Evolutionary conservation across 2,888 invertebrate genomes (phyloP), one percentile per base, ranked within the genome.

Genomic region (Parnassius orleans): DNA sequence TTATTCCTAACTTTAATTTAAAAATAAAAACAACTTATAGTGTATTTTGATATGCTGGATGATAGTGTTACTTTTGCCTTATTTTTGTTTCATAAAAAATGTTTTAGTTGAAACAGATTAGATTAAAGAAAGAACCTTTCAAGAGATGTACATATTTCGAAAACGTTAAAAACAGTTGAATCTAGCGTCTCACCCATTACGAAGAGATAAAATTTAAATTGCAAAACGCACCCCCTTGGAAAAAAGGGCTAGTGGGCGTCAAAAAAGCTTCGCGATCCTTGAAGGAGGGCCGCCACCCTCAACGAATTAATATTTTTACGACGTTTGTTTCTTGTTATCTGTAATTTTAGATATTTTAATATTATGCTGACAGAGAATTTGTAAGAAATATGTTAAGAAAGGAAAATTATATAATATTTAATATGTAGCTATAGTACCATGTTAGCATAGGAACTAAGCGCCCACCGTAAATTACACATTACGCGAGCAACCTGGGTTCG

Each of bases 161-260:
- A 46, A 47, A 47, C 50, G 50, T 64, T 53, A 60, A 64, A 48
- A 53, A 44, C 56, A 60, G 64, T 60, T 53, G 75, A 74, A 74
- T 75, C 72, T 70, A 69, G 70, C 75, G 77, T 79, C 78, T 77
- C 77, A 77, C 80, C 87, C 87, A 87, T 88, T 87, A 84, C 76
- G 76, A 65, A 71, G 75, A 87, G 88, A 87, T 87, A 86, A 87
- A 88, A 89, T 90, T 89, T 89, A 87, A 88, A 89, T 88, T 89
- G 87, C 87, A 84, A 87, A 87, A 75, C 73, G 70, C 78, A 77
- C 83, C 87, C 84, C 81, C 79, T 77, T 71, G 78, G 87, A 89
- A 90, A 72, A 89, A 88, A 85, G 82, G 80, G 79, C 73, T 81
- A 83, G 85, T 82, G 86, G 87, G 87, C 77, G 87, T 82, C 75